Evolutionary conservation across 2,113 vertebrate species (phyloP), one percentile per base, ranked within the genome.

Genomic region (Brachyhypopomus occidentalis): DNA sequence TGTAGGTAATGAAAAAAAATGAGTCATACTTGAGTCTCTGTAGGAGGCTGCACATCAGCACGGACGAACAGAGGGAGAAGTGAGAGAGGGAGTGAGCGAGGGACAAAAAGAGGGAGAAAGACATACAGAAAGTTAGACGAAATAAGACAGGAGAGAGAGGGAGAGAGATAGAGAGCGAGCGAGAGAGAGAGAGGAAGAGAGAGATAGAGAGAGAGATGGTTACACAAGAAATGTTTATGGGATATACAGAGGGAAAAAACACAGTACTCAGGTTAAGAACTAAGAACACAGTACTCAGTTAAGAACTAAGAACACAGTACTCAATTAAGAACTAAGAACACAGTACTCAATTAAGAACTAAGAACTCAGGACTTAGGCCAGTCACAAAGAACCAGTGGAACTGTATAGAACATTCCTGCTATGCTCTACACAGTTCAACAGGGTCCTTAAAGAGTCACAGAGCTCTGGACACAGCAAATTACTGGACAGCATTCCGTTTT

Each of bases 11-110:
- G 94, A 95, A 96, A 94, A 30, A 89, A 84, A 87, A 72, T 86
- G 80, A 89, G 84, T 95, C 96, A 93, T 98, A 98, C 96, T 99
- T 98, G 97, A 98, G 94, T 99, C 97, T 96, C 97, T 97, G 96
- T 98, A 99, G 93, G 97, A 95, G 94, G 97, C 97, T 99, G 95
- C 94, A 94, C 95, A 95, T 94, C 94, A 95, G 95, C 97, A 94
- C 96, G 95, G 93, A 93, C 94, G 94, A 95, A 95, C 45, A 52
- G 45, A 52, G 45, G 45, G 85, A 30, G 30, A 90, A 86, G 83
- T 86, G 77, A 89, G 78, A 95, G 91, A 94, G 91, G 94, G 92
- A 95, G 92, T 93, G 20, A 30, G 30, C 30, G 30, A 30, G 30
- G 30, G 30, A 30, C 30, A 30, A 30, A 30, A 30, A 30, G 30